Percentiles rank a stretch among this genome's conserved stretches.
Evolutionary conservation across 1,140 invertebrate genomes (phyloP).

Genomic region (Homarus americanus): DNA sequence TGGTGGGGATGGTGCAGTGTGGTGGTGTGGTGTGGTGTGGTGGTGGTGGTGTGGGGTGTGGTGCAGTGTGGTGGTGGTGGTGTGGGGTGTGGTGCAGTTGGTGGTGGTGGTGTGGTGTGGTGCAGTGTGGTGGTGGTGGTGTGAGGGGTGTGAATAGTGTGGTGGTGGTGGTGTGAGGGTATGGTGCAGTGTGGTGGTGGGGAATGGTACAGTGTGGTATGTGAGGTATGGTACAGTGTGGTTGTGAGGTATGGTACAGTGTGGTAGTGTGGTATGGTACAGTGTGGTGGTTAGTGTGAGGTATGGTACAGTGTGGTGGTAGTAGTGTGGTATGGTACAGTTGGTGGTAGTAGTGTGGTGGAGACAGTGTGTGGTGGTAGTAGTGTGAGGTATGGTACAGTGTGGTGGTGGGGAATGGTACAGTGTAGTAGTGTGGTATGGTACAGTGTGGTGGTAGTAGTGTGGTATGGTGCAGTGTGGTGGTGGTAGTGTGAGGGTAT

Average conservation of each 20-base stretch:
- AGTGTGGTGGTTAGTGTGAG: neutral
- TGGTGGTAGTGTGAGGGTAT: too few species aligned
- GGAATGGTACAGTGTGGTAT: too few species aligned
- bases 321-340: neutral
- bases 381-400: neutral
- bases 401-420: neutral
- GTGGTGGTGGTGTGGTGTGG: neutral
- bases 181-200: neutral
- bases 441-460: neutral
- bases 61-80: neutral
- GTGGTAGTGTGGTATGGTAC: neutral
- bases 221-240: neutral
- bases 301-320: neutral
- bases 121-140: neutral
- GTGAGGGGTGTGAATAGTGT: too few species aligned
- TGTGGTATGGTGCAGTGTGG: neutral
- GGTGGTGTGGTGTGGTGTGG: neutral
- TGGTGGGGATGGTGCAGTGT: neutral
- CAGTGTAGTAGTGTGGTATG: neutral
- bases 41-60: neutral
- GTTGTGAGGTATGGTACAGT: neutral
- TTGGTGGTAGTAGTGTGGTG: neutral
- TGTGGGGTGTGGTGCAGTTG: neutral
- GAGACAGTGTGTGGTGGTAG: too few species aligned
- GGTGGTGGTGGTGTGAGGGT: too few species aligned